These are phyloP conservation scores for Eilema depressum DNA, from an alignment of 2,888 invertebrate species.

Conservation along the genomic window DNA sequence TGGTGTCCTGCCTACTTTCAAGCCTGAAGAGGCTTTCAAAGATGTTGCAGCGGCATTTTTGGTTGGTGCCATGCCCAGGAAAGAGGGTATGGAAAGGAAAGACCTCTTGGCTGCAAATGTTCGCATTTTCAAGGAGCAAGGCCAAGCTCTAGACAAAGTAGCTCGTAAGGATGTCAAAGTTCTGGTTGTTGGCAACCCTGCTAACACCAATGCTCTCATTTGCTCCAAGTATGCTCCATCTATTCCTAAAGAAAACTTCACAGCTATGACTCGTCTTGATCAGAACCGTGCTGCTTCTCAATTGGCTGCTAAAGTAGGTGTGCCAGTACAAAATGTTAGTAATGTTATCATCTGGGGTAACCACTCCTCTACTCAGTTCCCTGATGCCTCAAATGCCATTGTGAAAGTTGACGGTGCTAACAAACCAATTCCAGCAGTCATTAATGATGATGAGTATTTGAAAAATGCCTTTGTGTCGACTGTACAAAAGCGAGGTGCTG, in stretches of 20 bases:
- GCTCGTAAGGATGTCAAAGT: conserved; percentile 97
- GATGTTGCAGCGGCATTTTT: conserved; percentile 98
- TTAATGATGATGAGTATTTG: conserved; percentile 94
- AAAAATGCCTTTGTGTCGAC: conserved; percentile 94
- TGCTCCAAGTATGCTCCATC: conserved; percentile 98
- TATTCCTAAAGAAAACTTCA: conserved; percentile 98
- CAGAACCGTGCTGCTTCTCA: conserved; percentile 98
- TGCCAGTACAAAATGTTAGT: conserved; percentile 91
- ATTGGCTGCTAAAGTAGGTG: conserved; percentile 90
- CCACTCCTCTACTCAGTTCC: conserved; percentile 99
- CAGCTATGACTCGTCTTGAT: conserved; percentile 99
- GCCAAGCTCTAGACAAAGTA: conserved; percentile 95
- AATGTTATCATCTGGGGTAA: conserved; percentile 99
- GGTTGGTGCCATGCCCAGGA: conserved; percentile 99
- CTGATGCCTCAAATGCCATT: conserved; percentile 94
- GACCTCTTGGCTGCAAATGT: conserved; percentile 99
- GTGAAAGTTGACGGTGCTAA: conserved; percentile 85
- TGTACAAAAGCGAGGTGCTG: conserved; percentile 98
- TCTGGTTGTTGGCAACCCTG: conserved; percentile 99
- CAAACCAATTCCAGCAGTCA: conserved; percentile 89
- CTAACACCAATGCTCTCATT: conserved; percentile 99
- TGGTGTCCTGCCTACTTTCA: conserved; percentile 94
- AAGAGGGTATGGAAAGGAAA: conserved; percentile 98
- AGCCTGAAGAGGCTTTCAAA: conserved; percentile 97
- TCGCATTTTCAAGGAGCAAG: conserved; percentile 99